Percentiles rank a stretch among this genome's conserved stretches.
phyloP scores from a whole-genome alignment of 2,113 vertebrate genomes.

The Urocolius indicus region DNA sequence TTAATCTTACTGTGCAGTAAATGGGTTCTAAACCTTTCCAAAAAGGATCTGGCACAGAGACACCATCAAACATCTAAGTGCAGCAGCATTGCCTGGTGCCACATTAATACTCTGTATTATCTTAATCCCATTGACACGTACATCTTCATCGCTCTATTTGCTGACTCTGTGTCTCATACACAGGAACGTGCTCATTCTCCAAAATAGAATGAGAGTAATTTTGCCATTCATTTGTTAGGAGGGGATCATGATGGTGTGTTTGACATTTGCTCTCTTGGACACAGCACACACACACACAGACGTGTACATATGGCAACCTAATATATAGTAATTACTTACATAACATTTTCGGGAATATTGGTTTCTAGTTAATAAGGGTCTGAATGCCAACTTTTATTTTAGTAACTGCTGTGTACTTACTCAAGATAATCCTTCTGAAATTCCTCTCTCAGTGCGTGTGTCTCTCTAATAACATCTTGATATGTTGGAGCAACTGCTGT shows the following conservation, averaged over 20 bases:
- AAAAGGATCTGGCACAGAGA: conserved; percentile 17
- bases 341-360: not conserved
- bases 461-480: conserved; percentile 62
- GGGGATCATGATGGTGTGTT: rapidly evolving
- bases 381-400: conserved; percentile 23
- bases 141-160: not conserved
- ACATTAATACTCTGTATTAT: not conserved
- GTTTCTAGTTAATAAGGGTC: not conserved
- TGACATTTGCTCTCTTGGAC: not conserved
- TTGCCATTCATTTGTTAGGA: not conserved
- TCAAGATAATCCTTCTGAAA: conserved; percentile 40
- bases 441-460: not conserved
- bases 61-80: not conserved
- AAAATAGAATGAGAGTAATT: not conserved
- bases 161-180: not conserved
- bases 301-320: not conserved
- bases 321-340: not conserved
- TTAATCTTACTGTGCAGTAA: not conserved
- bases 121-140: not conserved
- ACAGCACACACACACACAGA: not conserved
- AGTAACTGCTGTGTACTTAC: conserved; percentile 15
- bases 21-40: conserved; percentile 1
- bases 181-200: not conserved
- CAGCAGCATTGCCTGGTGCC: not conserved
- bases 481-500: conserved; percentile 69